Percentiles rank a stretch among this genome's conserved stretches.
Evolutionary conservation across 2,888 invertebrate genomes (phyloP).

Genomic region (Chironomus tentans): DNA sequence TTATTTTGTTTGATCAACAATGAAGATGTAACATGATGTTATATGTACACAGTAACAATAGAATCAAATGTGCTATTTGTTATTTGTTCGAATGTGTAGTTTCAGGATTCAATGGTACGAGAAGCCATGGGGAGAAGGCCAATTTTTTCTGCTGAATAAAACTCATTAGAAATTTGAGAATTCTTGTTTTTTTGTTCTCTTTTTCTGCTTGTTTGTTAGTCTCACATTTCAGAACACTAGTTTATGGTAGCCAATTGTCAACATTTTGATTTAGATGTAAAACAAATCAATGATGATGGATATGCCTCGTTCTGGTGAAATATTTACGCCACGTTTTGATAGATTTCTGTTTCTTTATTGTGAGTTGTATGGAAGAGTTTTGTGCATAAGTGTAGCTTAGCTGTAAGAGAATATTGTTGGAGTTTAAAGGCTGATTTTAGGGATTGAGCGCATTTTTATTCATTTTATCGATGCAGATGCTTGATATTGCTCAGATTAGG

Average conservation of each 20-base stretch:
- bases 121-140: conserved; percentile 7
- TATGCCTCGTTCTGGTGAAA: conserved; percentile 7
- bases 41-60: conserved; percentile 5
- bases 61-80: neutral
- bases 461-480: too few relatives aligned
- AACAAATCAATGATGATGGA: conserved; percentile 1
- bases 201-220: neutral
- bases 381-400: neutral
- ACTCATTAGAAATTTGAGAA: conserved; percentile 20
- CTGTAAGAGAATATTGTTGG: neutral
- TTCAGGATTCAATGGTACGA: neutral
- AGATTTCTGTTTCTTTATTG: neutral
- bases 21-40: conserved; percentile 25
- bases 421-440: too few relatives aligned
- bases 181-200: neutral
- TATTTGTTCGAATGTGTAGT: neutral
- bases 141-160: conserved; percentile 13
- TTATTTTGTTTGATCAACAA: conserved; percentile 23
- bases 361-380: neutral
- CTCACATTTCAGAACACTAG: neutral
- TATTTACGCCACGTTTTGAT: neutral
- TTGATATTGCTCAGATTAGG: too few relatives aligned
- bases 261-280: conserved; percentile 12
- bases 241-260: conserved; percentile 11
- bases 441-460: too few relatives aligned